phyloP scores from a whole-genome alignment of 92 coral and sea anemone genomes.

The Epizoanthus stellaris region DNA sequence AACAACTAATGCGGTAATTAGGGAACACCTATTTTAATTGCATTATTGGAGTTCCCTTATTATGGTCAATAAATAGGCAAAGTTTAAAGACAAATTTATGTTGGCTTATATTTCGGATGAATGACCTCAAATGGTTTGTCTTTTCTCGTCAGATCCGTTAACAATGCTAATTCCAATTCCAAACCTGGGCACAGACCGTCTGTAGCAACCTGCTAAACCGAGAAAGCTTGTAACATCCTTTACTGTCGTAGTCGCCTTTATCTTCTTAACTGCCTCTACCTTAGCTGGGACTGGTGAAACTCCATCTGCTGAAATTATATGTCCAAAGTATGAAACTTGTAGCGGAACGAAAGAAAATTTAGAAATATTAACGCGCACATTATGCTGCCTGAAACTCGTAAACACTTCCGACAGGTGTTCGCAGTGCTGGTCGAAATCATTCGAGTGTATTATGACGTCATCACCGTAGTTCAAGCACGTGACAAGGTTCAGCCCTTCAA shows the following conservation, averaged over 20 bases:
- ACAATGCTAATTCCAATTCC: constrained; percentile 48
- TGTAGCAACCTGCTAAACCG: constrained; percentile 47
- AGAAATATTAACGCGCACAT: constrained; percentile 18
- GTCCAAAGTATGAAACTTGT: constrained; percentile 32
- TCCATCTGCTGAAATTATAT: constrained; percentile 39
- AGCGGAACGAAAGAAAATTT: constrained; percentile 21
- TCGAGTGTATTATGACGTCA: constrained; percentile 34
- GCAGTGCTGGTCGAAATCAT: constrained; percentile 23
- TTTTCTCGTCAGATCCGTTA: constrained; percentile 28
- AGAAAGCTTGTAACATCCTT: constrained; percentile 46
- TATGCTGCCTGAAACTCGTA: constrained; percentile 4
- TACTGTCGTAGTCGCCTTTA: constrained; percentile 20
- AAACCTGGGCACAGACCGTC: constrained; percentile 33
- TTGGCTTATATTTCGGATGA: too few relatives aligned
- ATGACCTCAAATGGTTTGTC: constrained; percentile 7
- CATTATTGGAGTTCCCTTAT: too few relatives aligned
- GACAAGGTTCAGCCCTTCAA: constrained; percentile 15
- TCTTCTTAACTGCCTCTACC: constrained; percentile 40
- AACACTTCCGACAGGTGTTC: constrained; percentile 18
- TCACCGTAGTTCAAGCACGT: constrained; percentile 37
- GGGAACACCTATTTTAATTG: too few relatives aligned
- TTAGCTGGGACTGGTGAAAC: constrained; percentile 48
- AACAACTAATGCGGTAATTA: constrained; percentile 5
- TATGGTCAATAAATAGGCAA: too few relatives aligned
- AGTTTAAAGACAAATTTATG: too few relatives aligned